Percentiles rank a stretch among this genome's conserved stretches.
Evolutionary conservation across 2,113 vertebrate species (phyloP).

Genomic region (Ramphastos sulfuratus): DNA sequence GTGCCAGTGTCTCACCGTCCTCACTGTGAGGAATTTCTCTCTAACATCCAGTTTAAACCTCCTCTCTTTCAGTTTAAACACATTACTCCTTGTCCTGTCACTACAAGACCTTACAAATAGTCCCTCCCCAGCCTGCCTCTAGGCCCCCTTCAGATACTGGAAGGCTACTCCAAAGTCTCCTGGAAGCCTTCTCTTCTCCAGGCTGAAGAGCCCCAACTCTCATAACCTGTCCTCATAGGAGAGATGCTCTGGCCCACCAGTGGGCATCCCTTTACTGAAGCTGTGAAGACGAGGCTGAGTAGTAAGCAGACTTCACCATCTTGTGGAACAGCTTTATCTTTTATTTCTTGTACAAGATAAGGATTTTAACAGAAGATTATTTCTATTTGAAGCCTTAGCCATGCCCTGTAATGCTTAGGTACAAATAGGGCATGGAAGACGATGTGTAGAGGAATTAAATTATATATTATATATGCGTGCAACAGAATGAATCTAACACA

Average conservation of each 20-base stretch:
- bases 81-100: too few relatives aligned
- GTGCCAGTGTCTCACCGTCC: too few relatives aligned
- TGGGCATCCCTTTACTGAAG: background rate
- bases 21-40: too few relatives aligned
- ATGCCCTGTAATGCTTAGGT: background rate
- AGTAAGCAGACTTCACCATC: background rate
- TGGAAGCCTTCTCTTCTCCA: too few relatives aligned
- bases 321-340: background rate
- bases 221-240: too few relatives aligned
- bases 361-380: slow-evolving; percentile 58
- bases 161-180: too few relatives aligned
- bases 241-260: background rate
- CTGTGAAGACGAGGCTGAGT: background rate
- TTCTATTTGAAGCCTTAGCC: slow-evolving; percentile 58
- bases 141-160: too few relatives aligned
- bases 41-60: too few relatives aligned
- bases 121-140: too few relatives aligned
- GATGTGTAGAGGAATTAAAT: slow-evolving; percentile 44
- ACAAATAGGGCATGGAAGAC: background rate
- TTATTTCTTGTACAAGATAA: slow-evolving; percentile 31
- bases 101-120: too few relatives aligned
- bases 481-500: background rate
- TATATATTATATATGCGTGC: slow-evolving; percentile 8
- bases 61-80: too few relatives aligned
- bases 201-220: too few relatives aligned